These are phyloP conservation scores for Huso huso DNA, from an alignment of 2,797 vertebrate genomes.

Conservation along the genomic window DNA sequence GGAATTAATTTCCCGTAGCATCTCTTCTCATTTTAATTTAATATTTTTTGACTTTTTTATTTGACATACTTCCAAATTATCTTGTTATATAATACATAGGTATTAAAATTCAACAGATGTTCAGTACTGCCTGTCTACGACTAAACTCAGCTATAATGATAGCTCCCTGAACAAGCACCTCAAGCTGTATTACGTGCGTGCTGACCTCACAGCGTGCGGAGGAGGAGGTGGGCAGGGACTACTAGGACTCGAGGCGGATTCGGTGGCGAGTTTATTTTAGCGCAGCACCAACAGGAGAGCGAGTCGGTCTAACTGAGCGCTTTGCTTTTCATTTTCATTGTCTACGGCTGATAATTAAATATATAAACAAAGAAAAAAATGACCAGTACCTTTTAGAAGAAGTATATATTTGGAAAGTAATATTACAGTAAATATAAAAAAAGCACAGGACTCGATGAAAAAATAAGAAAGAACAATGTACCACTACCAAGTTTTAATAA, in stretches of 20 bases:
- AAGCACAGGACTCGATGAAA: constrained; percentile 40
- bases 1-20: neutral
- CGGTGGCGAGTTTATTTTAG: constrained; percentile 55
- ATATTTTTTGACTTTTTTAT: neutral
- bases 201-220: constrained; percentile 63
- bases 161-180: constrained; percentile 51
- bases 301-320: constrained; percentile 52
- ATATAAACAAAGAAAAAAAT: constrained; percentile 23
- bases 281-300: constrained; percentile 49
- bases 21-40: neutral
- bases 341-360: constrained; percentile 45
- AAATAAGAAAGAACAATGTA: constrained; percentile 59
- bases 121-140: constrained; percentile 36
- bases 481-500: constrained; percentile 60
- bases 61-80: constrained; percentile 16
- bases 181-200: constrained; percentile 59
- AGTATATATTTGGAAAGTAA: constrained; percentile 48
- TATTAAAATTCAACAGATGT: constrained; percentile 55
- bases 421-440: constrained; percentile 39
- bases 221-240: constrained; percentile 62
- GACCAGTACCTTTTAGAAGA: constrained; percentile 36
- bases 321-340: constrained; percentile 55
- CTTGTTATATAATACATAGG: constrained; percentile 54
- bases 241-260: constrained; percentile 53
- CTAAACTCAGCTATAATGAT: constrained; percentile 33